Evolutionary conservation across 2,888 invertebrate genomes (phyloP), one percentile per base, ranked within the genome.

Genomic region (Anaspis maculata): DNA sequence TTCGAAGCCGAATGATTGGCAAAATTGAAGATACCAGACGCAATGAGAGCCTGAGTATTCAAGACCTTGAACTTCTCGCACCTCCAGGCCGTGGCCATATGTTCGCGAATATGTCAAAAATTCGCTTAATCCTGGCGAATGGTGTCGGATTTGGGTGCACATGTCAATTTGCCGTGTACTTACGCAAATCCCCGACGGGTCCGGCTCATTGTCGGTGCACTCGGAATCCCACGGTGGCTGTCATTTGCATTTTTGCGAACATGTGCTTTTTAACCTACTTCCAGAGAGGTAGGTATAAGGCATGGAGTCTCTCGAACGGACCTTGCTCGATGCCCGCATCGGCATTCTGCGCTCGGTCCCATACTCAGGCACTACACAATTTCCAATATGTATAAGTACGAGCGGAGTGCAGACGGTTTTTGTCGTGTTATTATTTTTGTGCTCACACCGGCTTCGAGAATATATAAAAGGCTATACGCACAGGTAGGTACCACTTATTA

Each of bases 1-100:
- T n/a, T n/a, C n/a, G n/a, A n/a, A n/a, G n/a, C n/a, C n/a, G n/a
- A n/a, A n/a, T n/a, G n/a, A n/a, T n/a, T n/a, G n/a, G n/a, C n/a
- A n/a, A n/a, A n/a, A n/a, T n/a, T n/a, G n/a, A n/a, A n/a, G n/a
- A n/a, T n/a, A n/a, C n/a, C n/a, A 19, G 19, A 19, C 19, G 5
- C 19, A 9, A 19, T 19, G 19, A 19, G 9, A 19, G 9, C 19
- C 9, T 19, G 19, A 6, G 19, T 19, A 19, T 5, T 19, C 9
- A 19, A 19, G 27, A 23, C 47, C 45, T 47, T 47, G 44, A 49
- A 41, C 47, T 49, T 49, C 37, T 19, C 27, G 24, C 27, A 25
- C 25, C 15, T 31, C 30, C 30, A 10, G 27, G 14, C 25, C n/a
- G n/a, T n/a, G 15, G 27, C 45, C 45, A 47, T 42, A 36, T 46